phyloP scores from a whole-genome alignment of 2,113 vertebrate species.

The Propithecus coquereli region DNA sequence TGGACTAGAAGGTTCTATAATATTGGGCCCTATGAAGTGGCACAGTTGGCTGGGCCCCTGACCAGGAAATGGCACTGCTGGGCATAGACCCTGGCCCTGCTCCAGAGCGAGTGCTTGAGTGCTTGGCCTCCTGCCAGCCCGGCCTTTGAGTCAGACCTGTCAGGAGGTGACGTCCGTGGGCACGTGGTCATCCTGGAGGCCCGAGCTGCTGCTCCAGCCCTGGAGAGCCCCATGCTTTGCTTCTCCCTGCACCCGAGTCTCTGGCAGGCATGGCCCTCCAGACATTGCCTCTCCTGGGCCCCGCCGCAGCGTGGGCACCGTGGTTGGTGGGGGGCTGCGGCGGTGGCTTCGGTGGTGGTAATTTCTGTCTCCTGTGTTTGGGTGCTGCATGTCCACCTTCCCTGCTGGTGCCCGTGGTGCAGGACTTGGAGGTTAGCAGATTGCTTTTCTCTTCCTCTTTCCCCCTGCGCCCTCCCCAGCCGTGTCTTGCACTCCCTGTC shows the following conservation, averaged over 20 bases:
- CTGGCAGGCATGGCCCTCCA: neutral
- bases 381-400: slow-evolving; percentile 71
- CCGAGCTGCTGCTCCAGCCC: neutral
- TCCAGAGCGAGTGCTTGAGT: neutral
- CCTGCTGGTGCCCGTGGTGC: slow-evolving; percentile 68
- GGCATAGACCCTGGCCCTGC: neutral
- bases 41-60: neutral
- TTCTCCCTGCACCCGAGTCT: neutral
- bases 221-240: neutral
- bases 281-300: neutral
- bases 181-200: neutral
- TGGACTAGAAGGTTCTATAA: neutral
- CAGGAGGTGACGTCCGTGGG: neutral
- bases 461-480: slow-evolving; percentile 33
- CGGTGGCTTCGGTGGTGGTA: slow-evolving; percentile 72
- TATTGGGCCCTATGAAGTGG: neutral
- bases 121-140: neutral
- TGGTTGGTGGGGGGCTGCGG: neutral
- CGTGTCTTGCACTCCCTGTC: neutral
- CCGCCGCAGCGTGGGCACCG: neutral
- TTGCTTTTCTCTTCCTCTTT: slow-evolving; percentile 63
- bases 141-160: neutral
- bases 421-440: slow-evolving; percentile 86
- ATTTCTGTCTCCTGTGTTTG: slow-evolving; percentile 73
- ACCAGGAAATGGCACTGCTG: neutral